phyloP scores from a whole-genome alignment of 2,888 invertebrate species.

The Prenolepis imparis region DNA sequence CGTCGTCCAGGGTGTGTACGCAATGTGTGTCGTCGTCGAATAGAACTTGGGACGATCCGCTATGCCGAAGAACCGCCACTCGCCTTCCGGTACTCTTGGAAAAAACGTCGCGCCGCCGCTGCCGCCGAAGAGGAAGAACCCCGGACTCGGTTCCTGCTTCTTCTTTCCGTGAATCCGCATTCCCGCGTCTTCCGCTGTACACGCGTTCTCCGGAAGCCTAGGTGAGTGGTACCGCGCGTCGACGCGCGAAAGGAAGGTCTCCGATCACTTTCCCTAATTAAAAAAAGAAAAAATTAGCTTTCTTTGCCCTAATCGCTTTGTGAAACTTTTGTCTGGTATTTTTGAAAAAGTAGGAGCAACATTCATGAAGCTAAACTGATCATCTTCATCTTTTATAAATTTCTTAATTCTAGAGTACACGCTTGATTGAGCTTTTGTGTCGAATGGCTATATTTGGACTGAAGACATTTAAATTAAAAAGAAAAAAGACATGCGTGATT shows the following conservation, averaged over 20 bases:
- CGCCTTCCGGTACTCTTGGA: slow-evolving; percentile 70
- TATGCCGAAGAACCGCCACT: slow-evolving; percentile 72
- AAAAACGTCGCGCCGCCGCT: slow-evolving; percentile 20
- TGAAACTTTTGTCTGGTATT: not conserved
- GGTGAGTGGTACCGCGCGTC: slow-evolving; percentile 19
- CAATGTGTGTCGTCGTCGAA: slow-evolving; percentile 55
- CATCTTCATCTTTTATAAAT: not conserved
- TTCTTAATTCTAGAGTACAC: not conserved
- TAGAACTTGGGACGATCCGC: slow-evolving; percentile 60
- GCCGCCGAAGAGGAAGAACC: slow-evolving; percentile 29
- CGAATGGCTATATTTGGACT: no score
- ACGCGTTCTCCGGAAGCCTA: slow-evolving; percentile 13
- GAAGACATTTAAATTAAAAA: no score
- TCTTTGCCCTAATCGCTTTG: not conserved
- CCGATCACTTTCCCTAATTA: not conserved
- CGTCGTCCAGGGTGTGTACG: slow-evolving; percentile 58
- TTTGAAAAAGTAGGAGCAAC: not conserved
- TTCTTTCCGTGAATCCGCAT: not conserved
- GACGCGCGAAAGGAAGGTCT: not conserved
- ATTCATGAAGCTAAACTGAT: not conserved
- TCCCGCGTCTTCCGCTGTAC: slow-evolving; percentile 9
- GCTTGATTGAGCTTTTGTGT: no score
- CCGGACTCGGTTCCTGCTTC: slow-evolving; percentile 24
- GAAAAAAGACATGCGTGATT: not conserved
- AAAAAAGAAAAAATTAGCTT: no score